A percentile compares a stretch with the other conserved stretches of the same genome.
phyloP scores from a whole-genome alignment of 2,888 invertebrate species.

The Bruchidius siliquastri region DNA sequence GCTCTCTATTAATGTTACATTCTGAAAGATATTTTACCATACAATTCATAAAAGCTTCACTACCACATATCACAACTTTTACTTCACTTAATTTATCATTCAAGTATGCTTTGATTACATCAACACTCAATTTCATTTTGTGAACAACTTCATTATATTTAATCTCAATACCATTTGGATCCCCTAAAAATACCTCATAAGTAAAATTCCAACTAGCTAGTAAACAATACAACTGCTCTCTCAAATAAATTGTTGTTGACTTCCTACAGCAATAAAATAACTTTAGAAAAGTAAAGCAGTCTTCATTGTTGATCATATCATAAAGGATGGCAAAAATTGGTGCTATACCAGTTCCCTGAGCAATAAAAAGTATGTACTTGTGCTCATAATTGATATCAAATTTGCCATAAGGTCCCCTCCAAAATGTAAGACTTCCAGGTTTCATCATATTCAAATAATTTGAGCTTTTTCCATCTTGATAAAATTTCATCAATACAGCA shows the following conservation, averaged over 20 bases:
- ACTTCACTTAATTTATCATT: constrained; percentile 37
- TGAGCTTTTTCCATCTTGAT: constrained; percentile 50
- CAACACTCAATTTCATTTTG: constrained; percentile 39
- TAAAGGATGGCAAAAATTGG: constrained; percentile 63
- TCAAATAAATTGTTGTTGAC: constrained; percentile 56
- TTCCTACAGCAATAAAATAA: constrained; percentile 60
- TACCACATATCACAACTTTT: constrained; percentile 61
- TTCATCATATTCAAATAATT: constrained; percentile 41
- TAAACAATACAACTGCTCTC: constrained; percentile 57
- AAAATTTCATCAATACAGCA: constrained; percentile 52
- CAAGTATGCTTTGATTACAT: constrained; percentile 42
- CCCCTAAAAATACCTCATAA: constrained; percentile 56
- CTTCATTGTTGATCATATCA: constrained; percentile 59
- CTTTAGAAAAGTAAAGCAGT: constrained; percentile 60
- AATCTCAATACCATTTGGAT: constrained; percentile 16
- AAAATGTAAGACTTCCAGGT: constrained; percentile 50
- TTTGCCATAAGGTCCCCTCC: constrained; percentile 71
- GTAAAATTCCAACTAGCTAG: constrained; percentile 70
- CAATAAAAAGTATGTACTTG: constrained; percentile 50
- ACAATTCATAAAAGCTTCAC: constrained; percentile 52
- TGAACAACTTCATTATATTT: constrained; percentile 55
- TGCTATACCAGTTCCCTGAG: constrained; percentile 74
- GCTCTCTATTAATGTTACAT: constrained; percentile 35
- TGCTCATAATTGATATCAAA: constrained; percentile 49
- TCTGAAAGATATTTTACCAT: constrained; percentile 42